Evolutionary conservation across 2,797 vertebrate genomes (phyloP).

Genomic region (Enoplosus armatus): DNA sequence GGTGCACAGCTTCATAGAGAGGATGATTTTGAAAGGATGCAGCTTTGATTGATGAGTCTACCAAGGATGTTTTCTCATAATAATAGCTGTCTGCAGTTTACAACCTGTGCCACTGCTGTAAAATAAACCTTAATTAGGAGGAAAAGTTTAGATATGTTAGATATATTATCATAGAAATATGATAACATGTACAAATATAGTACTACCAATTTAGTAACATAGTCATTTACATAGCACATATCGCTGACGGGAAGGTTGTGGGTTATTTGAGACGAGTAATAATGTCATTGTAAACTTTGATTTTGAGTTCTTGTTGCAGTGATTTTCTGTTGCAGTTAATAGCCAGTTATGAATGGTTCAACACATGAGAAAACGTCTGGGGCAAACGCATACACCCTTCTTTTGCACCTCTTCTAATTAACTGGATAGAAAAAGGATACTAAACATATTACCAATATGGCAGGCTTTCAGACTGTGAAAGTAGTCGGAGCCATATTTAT

Average conservation of each 20-base stretch:
- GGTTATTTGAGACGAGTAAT: neutral
- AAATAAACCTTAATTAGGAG: constrained; percentile 3
- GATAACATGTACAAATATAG: too few species aligned
- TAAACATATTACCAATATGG: constrained; percentile 1
- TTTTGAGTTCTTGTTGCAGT: neutral
- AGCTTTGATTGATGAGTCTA: neutral
- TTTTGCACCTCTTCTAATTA: constrained; percentile 18
- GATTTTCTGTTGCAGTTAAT: neutral
- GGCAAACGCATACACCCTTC: neutral
- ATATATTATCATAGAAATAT: too few species aligned
- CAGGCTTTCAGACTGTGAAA: constrained; percentile 17
- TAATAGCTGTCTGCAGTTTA: constrained; percentile 28
- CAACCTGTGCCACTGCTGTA: neutral
- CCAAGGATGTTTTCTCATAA: constrained; percentile 17
- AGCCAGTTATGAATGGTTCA: neutral
- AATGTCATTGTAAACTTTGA: neutral
- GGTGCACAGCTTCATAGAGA: too few species aligned
- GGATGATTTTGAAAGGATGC: constrained; percentile 6
- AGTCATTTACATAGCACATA: neutral
- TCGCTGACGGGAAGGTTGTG: neutral
- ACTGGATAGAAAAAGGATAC: neutral
- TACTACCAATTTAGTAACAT: constrained; percentile 1
- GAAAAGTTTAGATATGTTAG: constrained; percentile 8
- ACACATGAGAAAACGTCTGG: neutral
- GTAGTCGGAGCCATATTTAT: constrained; percentile 31